These are phyloP conservation scores for Epinotia demarniana DNA, from an alignment of 2,888 invertebrate genomes.

Conservation along the genomic window DNA sequence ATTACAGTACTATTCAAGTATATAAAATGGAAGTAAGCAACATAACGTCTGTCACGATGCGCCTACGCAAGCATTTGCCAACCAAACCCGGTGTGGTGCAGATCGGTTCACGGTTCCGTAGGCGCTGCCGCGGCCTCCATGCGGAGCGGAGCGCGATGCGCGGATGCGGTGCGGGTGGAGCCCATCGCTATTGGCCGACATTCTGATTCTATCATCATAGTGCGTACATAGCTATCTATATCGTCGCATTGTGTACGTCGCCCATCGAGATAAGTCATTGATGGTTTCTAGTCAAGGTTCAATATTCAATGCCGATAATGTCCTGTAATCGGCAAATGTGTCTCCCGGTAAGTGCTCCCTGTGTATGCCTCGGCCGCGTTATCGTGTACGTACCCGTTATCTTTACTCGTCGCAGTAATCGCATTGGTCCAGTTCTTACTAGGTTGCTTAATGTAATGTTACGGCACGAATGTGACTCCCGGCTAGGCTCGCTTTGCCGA, in stretches of 20 bases:
- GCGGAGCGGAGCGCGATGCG: conserved; percentile 27
- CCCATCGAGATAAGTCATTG: conserved; percentile 49
- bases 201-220: conserved; percentile 47
- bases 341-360: conserved; percentile 43
- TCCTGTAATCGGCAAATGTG: conserved; percentile 41
- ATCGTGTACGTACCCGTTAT: conserved; percentile 37
- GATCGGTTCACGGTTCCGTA: conserved; percentile 55
- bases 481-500: not conserved
- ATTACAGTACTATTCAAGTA: not conserved
- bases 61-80: conserved; percentile 50
- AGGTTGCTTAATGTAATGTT: conserved; percentile 35
- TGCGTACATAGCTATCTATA: conserved; percentile 40
- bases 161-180: conserved; percentile 47
- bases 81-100: conserved; percentile 51
- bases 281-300: conserved; percentile 43
- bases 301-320: conserved; percentile 42
- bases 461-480: conserved; percentile 5
- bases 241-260: conserved; percentile 37
- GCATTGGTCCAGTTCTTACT: conserved; percentile 35
- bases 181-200: conserved; percentile 48
- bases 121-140: conserved; percentile 30
- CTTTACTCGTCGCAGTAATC: conserved; percentile 34
- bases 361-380: conserved; percentile 38
- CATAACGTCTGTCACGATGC: not conserved
- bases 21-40: conserved; percentile 2